phyloP scores from a whole-genome alignment of 1,140 invertebrate genomes.

The Neodiprion pinetum region DNA sequence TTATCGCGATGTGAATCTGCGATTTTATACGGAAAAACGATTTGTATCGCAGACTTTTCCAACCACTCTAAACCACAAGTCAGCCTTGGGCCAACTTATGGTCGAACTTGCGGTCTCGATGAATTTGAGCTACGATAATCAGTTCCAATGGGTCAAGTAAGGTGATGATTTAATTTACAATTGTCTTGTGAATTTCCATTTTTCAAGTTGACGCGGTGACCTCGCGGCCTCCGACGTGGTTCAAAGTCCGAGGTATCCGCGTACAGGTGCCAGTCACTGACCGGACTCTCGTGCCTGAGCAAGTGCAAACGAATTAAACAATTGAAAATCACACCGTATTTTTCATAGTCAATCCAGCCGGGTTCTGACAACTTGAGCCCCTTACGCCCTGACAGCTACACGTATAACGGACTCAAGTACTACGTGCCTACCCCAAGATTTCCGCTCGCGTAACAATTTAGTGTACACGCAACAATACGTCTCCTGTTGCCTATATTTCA shows the following conservation, averaged over 20 bases:
- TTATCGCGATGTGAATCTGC: too few relatives aligned
- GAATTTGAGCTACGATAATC: neutral
- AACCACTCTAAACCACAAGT: neutral
- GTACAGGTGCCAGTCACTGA: neutral
- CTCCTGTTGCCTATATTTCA: too few relatives aligned
- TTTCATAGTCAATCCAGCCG: too few relatives aligned
- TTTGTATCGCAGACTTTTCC: neutral
- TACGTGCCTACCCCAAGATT: neutral
- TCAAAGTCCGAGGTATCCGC: neutral
- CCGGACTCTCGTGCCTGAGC: neutral
- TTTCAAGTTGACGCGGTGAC: neutral
- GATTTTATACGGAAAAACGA: too few relatives aligned
- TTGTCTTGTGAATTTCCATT: neutral
- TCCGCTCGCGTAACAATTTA: neutral
- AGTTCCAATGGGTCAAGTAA: neutral
- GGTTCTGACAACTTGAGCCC: neutral
- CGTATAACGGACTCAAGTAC: neutral
- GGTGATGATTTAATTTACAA: neutral
- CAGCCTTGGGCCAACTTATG: neutral
- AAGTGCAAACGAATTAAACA: too few relatives aligned
- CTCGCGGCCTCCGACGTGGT: neutral
- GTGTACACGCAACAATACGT: too few relatives aligned
- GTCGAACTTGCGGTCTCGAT: neutral
- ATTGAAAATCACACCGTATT: too few relatives aligned
- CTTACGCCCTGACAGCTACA: neutral